Base-by-base conservation (phyloP, 2,888 invertebrate species). In the Diarsia mendica region DNA sequence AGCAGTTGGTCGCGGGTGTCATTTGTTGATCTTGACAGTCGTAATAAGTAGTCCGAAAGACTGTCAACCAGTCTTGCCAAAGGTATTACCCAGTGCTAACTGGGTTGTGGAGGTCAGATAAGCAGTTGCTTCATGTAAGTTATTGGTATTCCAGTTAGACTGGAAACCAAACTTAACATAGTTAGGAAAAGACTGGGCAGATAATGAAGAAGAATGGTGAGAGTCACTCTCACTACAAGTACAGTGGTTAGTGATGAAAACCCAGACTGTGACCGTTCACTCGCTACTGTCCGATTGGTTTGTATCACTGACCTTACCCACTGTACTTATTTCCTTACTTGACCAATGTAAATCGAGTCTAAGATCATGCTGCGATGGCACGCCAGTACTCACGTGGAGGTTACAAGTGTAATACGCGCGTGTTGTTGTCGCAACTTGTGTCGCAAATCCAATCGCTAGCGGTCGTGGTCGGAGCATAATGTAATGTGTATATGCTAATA, bases 401-500 rank as follows among this genome's bases (percentile, higher is more conserved):
- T 0, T 15, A 8, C 11, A 15, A 44, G 3, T n/a, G 8, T 15
- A n/a, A 63, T 13, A 61, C 63, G 28, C 44, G 44, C 10, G 28
- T 28, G 13, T 44, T 44, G n/a, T n/a, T 44, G n/a, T 15, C 44
- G n/a, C 13, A n/a, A 44, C 28, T 60, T 60, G 18, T 33, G 63
- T 63, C 13, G 44, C 63, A 18, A 60, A 6, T 44, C 63, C 1
- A 9, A n/a, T 46, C 28, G 1, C 18, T 9, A 28, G 44, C 8
- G 44, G n/a, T 44, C 44, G 44, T 63, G 63, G n/a, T 33, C 44
- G 44, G n/a, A 44, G 44, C 63, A n/a, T 44, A 23, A 67, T n/a
- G 18, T 73, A 49, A 70, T 80, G 81, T 53, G 13, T 64, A 3
- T 81, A 85, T 85, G 76, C 60, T 44, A 82, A 85, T 82, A 70